A percentile compares a stretch with the other conserved stretches of the same genome.
These are phyloP conservation scores for Spatulosminthurus flaviceps DNA, from an alignment of 2,888 invertebrate genomes.

Conservation along the genomic window DNA sequence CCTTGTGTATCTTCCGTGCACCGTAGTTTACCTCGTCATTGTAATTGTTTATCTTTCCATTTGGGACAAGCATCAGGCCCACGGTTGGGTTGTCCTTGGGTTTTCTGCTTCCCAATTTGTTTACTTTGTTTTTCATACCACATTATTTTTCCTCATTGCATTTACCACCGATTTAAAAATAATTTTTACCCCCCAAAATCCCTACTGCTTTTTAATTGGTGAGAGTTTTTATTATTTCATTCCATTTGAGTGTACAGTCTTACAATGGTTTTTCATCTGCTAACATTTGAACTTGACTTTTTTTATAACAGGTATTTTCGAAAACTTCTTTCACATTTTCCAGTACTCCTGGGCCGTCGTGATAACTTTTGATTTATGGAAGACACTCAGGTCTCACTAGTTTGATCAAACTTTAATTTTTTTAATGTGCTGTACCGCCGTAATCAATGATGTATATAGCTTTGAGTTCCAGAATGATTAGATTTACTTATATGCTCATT, in stretches of 20 bases:
- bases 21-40: conserved; percentile 53
- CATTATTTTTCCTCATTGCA: background rate
- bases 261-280: too few relatives aligned
- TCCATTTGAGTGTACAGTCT: background rate
- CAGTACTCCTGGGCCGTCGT: too few relatives aligned
- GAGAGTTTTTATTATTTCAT: background rate
- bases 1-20: background rate
- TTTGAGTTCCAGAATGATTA: too few relatives aligned
- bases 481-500: too few relatives aligned
- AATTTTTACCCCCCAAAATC: too few relatives aligned
- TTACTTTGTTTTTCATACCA: background rate
- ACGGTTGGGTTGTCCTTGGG: conserved; percentile 55
- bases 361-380: too few relatives aligned
- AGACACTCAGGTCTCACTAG: too few relatives aligned
- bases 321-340: conserved; percentile 57
- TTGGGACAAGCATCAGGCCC: conserved; percentile 61
- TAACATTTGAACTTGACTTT: too few relatives aligned
- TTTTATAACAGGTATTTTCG: conserved; percentile 56
- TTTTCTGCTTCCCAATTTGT: background rate
- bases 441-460: too few relatives aligned
- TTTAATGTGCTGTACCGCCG: too few relatives aligned
- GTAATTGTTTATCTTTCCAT: conserved; percentile 56
- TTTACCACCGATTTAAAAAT: background rate
- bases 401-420: too few relatives aligned
- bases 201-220: too few relatives aligned